phyloP scores from a whole-genome alignment of 2,797 vertebrate genomes.

The Oceanodroma leucorhoa region DNA sequence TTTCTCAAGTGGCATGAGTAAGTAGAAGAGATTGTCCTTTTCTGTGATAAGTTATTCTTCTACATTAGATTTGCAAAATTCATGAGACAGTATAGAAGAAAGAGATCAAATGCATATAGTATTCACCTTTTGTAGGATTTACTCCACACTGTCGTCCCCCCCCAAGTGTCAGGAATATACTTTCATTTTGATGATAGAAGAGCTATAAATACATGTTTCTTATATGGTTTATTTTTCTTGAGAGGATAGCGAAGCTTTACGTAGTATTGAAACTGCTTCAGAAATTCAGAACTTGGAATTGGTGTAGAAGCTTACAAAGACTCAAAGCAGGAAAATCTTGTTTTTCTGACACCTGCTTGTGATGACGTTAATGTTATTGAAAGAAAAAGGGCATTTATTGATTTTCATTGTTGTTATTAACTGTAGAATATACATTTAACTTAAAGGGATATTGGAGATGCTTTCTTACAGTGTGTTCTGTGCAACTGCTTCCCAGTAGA shows the following conservation, averaged over 20 bases:
- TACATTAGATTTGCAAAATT: neutral
- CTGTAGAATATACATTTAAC: neutral
- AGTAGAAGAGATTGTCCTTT: neutral
- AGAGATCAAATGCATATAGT: neutral
- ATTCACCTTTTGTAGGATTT: neutral
- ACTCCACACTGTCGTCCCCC: neutral
- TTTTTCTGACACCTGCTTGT: neutral
- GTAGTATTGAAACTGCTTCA: neutral
- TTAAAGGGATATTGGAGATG: neutral
- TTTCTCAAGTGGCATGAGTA: neutral
- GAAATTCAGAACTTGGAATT: neutral
- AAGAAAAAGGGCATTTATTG: neutral
- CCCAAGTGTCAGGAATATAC: neutral
- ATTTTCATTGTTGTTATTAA: neutral
- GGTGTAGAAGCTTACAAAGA: neutral
- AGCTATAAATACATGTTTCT: neutral
- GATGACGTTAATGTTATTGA: neutral
- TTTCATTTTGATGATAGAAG: neutral
- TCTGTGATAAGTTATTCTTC: neutral
- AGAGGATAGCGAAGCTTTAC: neutral
- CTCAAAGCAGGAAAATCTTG: neutral
- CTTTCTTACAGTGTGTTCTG: neutral
- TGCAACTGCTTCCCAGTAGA: neutral
- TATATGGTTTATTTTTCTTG: neutral
- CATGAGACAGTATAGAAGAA: neutral